Conservation (phyloP, 2,113 vertebrate genomes). For the Cisticola juncidis region DNA sequence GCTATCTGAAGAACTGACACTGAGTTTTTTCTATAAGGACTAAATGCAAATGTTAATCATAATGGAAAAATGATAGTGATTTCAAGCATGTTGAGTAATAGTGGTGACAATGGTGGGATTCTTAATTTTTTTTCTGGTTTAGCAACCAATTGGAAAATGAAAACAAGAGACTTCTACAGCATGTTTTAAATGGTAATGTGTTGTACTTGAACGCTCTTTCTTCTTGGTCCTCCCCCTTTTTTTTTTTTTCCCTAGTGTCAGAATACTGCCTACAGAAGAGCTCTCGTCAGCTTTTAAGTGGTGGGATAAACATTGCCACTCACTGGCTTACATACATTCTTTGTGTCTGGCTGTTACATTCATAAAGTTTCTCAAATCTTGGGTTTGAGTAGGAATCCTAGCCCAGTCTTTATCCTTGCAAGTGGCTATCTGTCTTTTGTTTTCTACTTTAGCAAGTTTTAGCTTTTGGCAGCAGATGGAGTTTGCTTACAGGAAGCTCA, state of each 20-base stretch:
- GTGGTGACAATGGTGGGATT: not conserved
- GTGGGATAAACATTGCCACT: not conserved
- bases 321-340: not conserved
- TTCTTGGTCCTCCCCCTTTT: not conserved
- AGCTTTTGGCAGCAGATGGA: slow-evolving; percentile 19
- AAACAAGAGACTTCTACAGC: not conserved
- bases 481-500: slow-evolving; percentile 37
- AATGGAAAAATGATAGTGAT: not conserved
- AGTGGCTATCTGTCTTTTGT: slow-evolving; percentile 21
- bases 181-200: not conserved
- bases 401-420: not conserved
- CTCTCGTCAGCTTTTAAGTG: not conserved
- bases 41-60: not conserved
- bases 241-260: not conserved
- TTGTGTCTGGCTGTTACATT: not conserved
- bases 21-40: not conserved
- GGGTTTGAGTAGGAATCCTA: not conserved
- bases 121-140: not conserved
- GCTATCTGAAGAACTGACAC: not conserved
- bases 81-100: not conserved
- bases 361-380: not conserved
- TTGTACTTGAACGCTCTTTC: not conserved
- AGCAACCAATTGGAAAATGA: not conserved
- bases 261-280: not conserved
- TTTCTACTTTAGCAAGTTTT: not conserved